phyloP scores from a whole-genome alignment of 2,888 invertebrate species.

The Acleris laterana region DNA sequence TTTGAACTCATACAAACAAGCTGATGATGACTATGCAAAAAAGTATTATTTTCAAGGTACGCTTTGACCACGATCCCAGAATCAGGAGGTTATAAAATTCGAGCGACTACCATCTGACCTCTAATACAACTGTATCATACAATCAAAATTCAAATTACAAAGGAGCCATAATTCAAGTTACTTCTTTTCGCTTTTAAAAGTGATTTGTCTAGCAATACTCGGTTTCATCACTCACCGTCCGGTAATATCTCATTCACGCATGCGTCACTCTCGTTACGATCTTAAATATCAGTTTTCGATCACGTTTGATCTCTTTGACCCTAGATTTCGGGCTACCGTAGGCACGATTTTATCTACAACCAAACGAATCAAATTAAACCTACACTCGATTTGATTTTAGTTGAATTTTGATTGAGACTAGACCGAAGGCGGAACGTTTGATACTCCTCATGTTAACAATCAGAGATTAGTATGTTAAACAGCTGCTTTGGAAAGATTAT shows the following conservation, averaged over 20 bases:
- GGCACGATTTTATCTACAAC: constrained; percentile 66
- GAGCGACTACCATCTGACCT: too few species aligned
- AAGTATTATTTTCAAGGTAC: too few species aligned
- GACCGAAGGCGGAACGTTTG: constrained; percentile 57
- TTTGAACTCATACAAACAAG: too few species aligned
- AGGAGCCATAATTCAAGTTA: neutral
- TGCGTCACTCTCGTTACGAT: constrained; percentile 74
- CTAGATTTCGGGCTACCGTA: constrained; percentile 81
- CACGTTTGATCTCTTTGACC: constrained; percentile 80
- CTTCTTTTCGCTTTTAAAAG: neutral
- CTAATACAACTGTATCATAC: too few species aligned
- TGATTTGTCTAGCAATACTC: constrained; percentile 40
- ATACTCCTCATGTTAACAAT: constrained; percentile 74
- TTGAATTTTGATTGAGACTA: constrained; percentile 40
- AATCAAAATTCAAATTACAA: too few species aligned
- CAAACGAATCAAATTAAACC: constrained; percentile 47
- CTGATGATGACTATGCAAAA: too few species aligned
- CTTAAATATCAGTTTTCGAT: constrained; percentile 80
- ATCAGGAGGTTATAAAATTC: too few species aligned
- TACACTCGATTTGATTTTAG: constrained; percentile 44
- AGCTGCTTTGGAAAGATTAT: constrained; percentile 53
- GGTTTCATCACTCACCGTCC: constrained; percentile 53
- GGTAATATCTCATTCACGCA: constrained; percentile 80
- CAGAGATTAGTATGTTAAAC: constrained; percentile 76
- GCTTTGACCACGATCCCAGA: too few species aligned